Conservation (phyloP, 1,140 invertebrate genomes). For the Drosophila subobscura region DNA sequence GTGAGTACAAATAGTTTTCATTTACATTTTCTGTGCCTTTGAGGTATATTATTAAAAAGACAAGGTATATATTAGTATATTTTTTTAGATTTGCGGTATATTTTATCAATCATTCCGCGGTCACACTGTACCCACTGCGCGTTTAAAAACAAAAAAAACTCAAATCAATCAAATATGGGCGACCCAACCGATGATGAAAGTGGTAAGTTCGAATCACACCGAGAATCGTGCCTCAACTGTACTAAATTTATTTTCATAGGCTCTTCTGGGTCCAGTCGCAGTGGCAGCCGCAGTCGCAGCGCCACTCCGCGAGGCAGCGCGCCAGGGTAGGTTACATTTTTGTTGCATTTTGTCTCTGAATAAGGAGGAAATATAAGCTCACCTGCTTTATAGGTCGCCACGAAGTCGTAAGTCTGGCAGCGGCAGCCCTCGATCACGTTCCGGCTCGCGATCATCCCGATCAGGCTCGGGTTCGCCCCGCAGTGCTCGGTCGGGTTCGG, state of each 20-base stretch:
- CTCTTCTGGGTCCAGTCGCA: slow-evolving; percentile 84
- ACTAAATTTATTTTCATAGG: slow-evolving; percentile 59
- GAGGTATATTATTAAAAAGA: no score
- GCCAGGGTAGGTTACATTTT: slow-evolving; percentile 59
- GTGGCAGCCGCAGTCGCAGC: slow-evolving; percentile 84
- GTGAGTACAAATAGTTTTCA: no score
- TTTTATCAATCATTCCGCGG: no score
- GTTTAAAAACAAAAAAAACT: no score
- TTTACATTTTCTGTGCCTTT: no score
- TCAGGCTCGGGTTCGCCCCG: slow-evolving; percentile 33
- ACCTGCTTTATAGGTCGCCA: slow-evolving; percentile 61
- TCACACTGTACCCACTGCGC: no score
- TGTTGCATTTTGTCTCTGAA: slow-evolving; percentile 66
- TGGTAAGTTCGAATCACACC: slow-evolving; percentile 33
- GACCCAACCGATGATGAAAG: slow-evolving; percentile 67
- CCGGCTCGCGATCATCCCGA: slow-evolving; percentile 47
- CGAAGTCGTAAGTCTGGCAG: slow-evolving; percentile 65
- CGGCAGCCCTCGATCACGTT: slow-evolving; percentile 60
- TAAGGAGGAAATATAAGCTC: background rate
- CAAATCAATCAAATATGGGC: slow-evolving; percentile 40
- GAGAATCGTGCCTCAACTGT: background rate
- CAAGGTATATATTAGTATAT: no score
- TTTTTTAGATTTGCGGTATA: no score
- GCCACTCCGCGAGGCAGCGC: slow-evolving; percentile 82
- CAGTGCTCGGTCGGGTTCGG: slow-evolving; percentile 51